Percentiles rank a stretch among this genome's conserved stretches.
Conservation (phyloP, 2,888 invertebrate species). For the Ormyrus nitidulus region DNA sequence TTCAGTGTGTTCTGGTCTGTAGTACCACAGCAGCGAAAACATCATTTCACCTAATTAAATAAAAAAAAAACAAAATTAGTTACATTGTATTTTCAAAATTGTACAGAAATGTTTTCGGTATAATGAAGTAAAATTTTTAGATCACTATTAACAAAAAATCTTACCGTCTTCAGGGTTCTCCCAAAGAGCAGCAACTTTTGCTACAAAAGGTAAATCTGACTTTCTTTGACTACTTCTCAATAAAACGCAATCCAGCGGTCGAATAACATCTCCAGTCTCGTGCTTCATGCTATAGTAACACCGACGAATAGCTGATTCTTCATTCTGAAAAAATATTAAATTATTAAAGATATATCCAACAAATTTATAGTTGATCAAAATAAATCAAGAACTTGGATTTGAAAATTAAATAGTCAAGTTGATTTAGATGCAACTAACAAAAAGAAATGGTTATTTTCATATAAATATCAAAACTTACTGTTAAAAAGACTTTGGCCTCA, state of each 20-base stretch:
- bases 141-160: neutral
- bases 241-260: conserved; percentile 93
- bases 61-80: too few species aligned
- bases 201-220: conserved; percentile 94
- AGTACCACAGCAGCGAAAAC: conserved; percentile 98
- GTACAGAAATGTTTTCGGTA: neutral
- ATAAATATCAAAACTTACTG: conserved; percentile 78
- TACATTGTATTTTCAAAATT: too few species aligned
- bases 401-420: neutral
- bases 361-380: neutral
- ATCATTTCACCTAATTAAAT: conserved; percentile 91
- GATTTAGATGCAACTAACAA: conserved; percentile 1
- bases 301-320: conserved; percentile 85
- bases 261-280: conserved; percentile 87
- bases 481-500: conserved; percentile 89
- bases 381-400: neutral
- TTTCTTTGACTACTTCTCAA: conserved; percentile 89
- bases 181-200: conserved; percentile 95
- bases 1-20: conserved; percentile 97
- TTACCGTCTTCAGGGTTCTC: conserved; percentile 94
- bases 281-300: conserved; percentile 96
- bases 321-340: conserved; percentile 78
- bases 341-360: conserved; percentile 35
- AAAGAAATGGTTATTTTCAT: neutral
- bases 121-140: neutral